phyloP scores from a whole-genome alignment of 2,797 vertebrate genomes.

The Girardinus metallicus region DNA sequence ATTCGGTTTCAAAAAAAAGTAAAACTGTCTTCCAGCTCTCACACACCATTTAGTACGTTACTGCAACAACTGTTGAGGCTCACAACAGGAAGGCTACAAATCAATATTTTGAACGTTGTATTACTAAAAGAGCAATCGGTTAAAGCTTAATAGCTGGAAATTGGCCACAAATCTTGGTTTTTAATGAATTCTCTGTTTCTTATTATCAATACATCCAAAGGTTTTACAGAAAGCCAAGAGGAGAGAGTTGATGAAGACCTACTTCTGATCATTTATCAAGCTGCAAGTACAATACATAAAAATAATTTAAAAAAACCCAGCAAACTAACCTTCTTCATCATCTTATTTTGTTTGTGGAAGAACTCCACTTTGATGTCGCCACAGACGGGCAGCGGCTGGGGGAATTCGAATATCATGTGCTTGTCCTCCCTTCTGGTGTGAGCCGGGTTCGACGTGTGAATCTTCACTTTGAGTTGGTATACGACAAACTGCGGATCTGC shows the following conservation, averaged over 20 bases:
- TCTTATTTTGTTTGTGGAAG: constrained; percentile 99
- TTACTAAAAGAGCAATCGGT: neutral
- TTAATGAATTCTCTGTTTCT: neutral
- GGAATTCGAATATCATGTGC: constrained; percentile 97
- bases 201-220: neutral
- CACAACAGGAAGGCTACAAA: neutral
- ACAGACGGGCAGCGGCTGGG: constrained; percentile 96
- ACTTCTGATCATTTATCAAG: constrained; percentile 5
- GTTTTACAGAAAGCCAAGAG: neutral
- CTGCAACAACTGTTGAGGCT: neutral
- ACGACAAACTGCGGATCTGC: constrained; percentile 98
- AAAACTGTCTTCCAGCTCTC: neutral
- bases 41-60: neutral
- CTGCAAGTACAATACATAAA: neutral
- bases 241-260: neutral
- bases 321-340: constrained; percentile 97
- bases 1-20: neutral
- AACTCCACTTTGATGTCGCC: constrained; percentile 99
- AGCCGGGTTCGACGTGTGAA: constrained; percentile 95
- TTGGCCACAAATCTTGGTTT: neutral
- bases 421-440: constrained; percentile 97
- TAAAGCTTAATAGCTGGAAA: neutral
- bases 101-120: neutral
- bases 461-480: constrained; percentile 98
- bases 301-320: neutral